Conservation (phyloP, 1,140 invertebrate species). For the Chrysopa pallens region DNA sequence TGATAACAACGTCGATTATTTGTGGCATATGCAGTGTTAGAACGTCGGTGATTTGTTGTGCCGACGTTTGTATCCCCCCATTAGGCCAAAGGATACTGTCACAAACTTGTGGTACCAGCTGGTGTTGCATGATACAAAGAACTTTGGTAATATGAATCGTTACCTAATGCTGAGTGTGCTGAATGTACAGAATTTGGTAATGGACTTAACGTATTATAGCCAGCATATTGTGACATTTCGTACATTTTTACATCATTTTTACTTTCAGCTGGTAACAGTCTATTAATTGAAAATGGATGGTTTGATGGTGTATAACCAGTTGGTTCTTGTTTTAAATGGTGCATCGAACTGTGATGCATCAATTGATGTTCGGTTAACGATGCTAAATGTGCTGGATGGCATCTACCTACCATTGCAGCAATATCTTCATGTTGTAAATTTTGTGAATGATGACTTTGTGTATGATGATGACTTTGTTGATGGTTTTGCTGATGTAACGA, state of each 20-base stretch:
- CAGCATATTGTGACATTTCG: conserved; percentile 48
- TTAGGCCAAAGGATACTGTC: conserved; percentile 57
- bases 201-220: conserved; percentile 39
- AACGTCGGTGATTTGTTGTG: too few species aligned
- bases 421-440: conserved; percentile 37
- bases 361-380: conserved; percentile 36
- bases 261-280: conserved; percentile 67
- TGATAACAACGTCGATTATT: too few species aligned
- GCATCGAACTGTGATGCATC: conserved; percentile 37
- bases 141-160: conserved; percentile 67
- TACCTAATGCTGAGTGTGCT: conserved; percentile 34
- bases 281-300: conserved; percentile 88
- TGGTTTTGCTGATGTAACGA: conserved; percentile 23
- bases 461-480: conserved; percentile 24
- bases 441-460: conserved; percentile 11
- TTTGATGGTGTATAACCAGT: conserved; percentile 57
- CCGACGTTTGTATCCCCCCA: background rate
- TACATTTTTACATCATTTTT: conserved; percentile 73
- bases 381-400: conserved; percentile 32
- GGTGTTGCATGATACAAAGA: conserved; percentile 50
- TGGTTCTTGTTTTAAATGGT: conserved; percentile 61
- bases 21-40: too few species aligned
- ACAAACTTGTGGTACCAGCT: conserved; percentile 46
- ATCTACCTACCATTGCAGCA: conserved; percentile 43
- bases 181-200: conserved; percentile 35